phyloP scores from a whole-genome alignment of 2,888 invertebrate species.

The Drosophila cracens region DNA sequence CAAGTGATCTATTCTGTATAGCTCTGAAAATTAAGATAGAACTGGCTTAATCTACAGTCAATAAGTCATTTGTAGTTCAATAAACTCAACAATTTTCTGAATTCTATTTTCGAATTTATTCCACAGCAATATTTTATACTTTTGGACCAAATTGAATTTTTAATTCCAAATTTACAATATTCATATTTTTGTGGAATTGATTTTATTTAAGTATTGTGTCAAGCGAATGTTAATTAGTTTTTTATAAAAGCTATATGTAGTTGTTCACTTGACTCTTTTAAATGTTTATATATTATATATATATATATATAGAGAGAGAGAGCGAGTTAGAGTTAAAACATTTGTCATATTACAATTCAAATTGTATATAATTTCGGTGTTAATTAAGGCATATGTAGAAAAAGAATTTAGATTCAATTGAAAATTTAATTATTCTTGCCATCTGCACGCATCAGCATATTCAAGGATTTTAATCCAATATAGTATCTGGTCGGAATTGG shows the following conservation, averaged over 20 bases:
- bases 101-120: neutral
- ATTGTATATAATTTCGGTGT: neutral
- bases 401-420: neutral
- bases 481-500: neutral
- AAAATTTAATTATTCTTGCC: constrained; percentile 1
- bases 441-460: constrained; percentile 1
- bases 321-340: neutral
- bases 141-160: neutral
- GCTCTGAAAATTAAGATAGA: neutral
- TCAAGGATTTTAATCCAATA: neutral
- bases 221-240: neutral
- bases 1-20: constrained; percentile 2
- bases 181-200: constrained; percentile 14
- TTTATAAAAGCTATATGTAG: neutral
- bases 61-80: neutral
- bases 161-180: constrained; percentile 10
- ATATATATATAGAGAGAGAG: neutral
- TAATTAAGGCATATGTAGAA: neutral
- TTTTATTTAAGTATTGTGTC: neutral
- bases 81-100: constrained; percentile 3
- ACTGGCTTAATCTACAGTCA: neutral
- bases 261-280: neutral
- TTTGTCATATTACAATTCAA: neutral
- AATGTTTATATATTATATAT: neutral
- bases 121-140: neutral